A percentile compares a stretch with the other conserved stretches of the same genome.
phyloP scores from a whole-genome alignment of 37 sponge, comb jelly and placozoan genomes.

The Dysidea cf. avara region DNA sequence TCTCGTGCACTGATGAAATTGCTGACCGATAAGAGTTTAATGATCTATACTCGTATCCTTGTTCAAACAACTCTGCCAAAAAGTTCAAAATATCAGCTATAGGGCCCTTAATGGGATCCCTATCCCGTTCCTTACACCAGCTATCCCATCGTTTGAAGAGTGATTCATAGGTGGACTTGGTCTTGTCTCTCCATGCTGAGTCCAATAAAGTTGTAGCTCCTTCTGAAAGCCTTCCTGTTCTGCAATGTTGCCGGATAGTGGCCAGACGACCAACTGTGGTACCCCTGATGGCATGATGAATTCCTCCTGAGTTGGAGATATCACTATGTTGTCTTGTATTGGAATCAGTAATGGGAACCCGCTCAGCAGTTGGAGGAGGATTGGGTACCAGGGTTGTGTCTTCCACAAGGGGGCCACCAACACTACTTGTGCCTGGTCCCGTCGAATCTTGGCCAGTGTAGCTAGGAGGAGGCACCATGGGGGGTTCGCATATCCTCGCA shows the following conservation, averaged over 20 bases:
- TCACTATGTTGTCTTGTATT: too few relatives aligned
- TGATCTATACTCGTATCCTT: background rate
- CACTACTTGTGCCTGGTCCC: too few relatives aligned
- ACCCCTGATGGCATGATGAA: too few relatives aligned
- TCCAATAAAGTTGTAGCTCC: background rate
- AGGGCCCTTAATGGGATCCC: too few relatives aligned
- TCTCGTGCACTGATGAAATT: background rate
- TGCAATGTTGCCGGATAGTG: background rate
- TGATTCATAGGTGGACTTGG: conserved; percentile 4
- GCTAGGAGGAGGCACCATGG: too few relatives aligned
- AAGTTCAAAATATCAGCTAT: too few relatives aligned
- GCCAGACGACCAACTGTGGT: conserved; percentile 3
- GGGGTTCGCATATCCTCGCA: background rate
- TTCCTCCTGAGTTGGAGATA: too few relatives aligned
- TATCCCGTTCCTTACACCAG: conserved; percentile 8
- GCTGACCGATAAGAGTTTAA: conserved; percentile 5
- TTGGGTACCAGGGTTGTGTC: too few relatives aligned
- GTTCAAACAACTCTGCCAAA: background rate
- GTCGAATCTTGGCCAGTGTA: too few relatives aligned
- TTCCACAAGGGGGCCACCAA: conserved; percentile 1
- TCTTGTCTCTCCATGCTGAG: conserved; percentile 5
- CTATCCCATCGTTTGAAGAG: conserved; percentile 7
- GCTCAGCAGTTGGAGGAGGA: too few relatives aligned
- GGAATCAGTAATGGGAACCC: too few relatives aligned
- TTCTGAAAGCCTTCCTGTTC: background rate